Evolutionary conservation across 1,140 invertebrate species (phyloP).

Genomic region (Acromyrmex heyeri): DNA sequence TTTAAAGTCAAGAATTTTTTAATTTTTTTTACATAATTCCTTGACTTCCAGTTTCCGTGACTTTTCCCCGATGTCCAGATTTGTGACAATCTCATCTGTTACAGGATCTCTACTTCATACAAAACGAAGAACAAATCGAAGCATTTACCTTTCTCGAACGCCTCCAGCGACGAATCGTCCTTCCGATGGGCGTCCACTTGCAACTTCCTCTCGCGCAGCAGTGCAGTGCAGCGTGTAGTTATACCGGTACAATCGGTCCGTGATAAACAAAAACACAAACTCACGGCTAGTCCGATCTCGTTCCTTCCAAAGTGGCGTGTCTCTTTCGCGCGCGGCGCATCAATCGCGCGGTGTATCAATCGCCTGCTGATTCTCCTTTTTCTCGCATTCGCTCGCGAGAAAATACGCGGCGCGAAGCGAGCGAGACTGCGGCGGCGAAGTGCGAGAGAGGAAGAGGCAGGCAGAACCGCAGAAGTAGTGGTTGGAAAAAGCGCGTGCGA

Average conservation of each 20-base stretch:
- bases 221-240: constrained; percentile 19
- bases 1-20: too few relatives aligned
- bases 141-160: constrained; percentile 38
- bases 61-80: too few relatives aligned
- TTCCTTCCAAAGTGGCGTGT: constrained; percentile 28
- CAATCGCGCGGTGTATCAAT: constrained; percentile 53
- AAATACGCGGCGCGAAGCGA: constrained; percentile 41
- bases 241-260: constrained; percentile 53
- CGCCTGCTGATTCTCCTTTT: constrained; percentile 48
- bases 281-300: constrained; percentile 60
- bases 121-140: neutral
- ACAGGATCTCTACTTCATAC: too few relatives aligned
- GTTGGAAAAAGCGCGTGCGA: neutral
- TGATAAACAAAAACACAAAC: constrained; percentile 74
- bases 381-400: constrained; percentile 31
- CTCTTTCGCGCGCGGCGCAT: constrained; percentile 17
- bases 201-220: constrained; percentile 26
- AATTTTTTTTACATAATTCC: too few relatives aligned
- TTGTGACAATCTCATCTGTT: too few relatives aligned
- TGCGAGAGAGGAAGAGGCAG: neutral
- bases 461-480: neutral
- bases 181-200: constrained; percentile 36
- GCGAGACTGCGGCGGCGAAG: constrained; percentile 30
- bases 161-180: constrained; percentile 43
- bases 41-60: too few relatives aligned